These are phyloP conservation scores for Delichon dasypus DNA, from an alignment of 2,797 vertebrate species.

Conservation along the genomic window DNA sequence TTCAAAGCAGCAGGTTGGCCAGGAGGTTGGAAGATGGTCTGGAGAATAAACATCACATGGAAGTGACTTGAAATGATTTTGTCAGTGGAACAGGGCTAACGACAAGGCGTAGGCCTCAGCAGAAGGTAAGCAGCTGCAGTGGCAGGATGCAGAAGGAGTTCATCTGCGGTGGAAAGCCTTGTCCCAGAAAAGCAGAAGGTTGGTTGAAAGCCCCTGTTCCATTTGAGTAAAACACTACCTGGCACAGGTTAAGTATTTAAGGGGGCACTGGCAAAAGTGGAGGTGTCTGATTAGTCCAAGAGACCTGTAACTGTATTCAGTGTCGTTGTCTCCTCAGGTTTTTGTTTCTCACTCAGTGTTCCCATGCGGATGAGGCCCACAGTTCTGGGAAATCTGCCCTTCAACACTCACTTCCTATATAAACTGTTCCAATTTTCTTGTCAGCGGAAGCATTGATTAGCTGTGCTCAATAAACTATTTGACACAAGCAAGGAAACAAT, in stretches of 20 bases:
- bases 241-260: not conserved
- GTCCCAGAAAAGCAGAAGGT: not conserved
- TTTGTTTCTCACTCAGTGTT: not conserved
- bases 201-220: not conserved
- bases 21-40: not conserved
- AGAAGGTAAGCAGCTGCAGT: not conserved
- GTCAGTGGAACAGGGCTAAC: not conserved
- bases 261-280: not conserved
- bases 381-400: conserved; percentile 49
- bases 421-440: conserved; percentile 58
- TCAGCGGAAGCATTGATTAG: conserved; percentile 67
- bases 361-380: not conserved
- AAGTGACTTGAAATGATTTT: not conserved
- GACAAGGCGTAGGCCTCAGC: not conserved
- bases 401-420: conserved; percentile 40
- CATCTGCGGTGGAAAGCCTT: not conserved
- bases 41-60: not conserved
- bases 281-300: not conserved
- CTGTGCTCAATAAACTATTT: conserved; percentile 66
- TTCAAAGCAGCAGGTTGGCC: not conserved
- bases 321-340: not conserved
- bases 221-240: not conserved
- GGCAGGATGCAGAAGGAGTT: not conserved
- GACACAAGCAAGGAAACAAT: conserved; percentile 68
- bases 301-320: not conserved